Evolutionary conservation across 2,113 vertebrate species (phyloP).

Genomic region (Istiophorus platypterus): DNA sequence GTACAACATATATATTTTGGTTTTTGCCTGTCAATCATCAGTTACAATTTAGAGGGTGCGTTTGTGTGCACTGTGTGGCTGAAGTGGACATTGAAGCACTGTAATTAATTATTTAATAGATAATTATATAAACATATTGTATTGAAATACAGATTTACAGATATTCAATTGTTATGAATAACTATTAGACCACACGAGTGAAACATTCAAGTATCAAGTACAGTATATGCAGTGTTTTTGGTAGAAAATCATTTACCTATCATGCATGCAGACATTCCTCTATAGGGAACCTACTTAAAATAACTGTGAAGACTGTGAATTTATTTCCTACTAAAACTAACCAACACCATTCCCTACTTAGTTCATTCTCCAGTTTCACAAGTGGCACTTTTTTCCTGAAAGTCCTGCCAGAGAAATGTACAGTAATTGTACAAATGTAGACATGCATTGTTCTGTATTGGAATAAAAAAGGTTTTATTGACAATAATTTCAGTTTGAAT

Average conservation of each 20-base stretch:
- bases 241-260: constrained; percentile 7
- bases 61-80: constrained; percentile 32
- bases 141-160: constrained; percentile 22
- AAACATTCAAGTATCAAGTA: constrained; percentile 34
- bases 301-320: constrained; percentile 52
- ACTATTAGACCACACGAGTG: neutral
- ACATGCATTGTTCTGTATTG: constrained; percentile 40
- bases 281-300: constrained; percentile 31
- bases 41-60: constrained; percentile 21
- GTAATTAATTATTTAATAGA: constrained; percentile 42
- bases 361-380: constrained; percentile 20
- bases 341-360: constrained; percentile 48
- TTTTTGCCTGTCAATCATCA: constrained; percentile 37
- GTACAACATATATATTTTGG: constrained; percentile 33
- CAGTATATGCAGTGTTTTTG: constrained; percentile 16
- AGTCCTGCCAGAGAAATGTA: constrained; percentile 47
- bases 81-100: constrained; percentile 49
- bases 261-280: constrained; percentile 53
- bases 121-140: constrained; percentile 19
- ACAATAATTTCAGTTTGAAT: constrained; percentile 51
- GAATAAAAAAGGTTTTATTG: constrained; percentile 49
- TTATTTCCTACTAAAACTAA: constrained; percentile 30
- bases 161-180: constrained; percentile 31
- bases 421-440: constrained; percentile 37
- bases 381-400: constrained; percentile 18